Evolutionary conservation across 2,888 invertebrate genomes (phyloP), one percentile per base, ranked within the genome.

Genomic region (Acanthosepion lycidas): DNA sequence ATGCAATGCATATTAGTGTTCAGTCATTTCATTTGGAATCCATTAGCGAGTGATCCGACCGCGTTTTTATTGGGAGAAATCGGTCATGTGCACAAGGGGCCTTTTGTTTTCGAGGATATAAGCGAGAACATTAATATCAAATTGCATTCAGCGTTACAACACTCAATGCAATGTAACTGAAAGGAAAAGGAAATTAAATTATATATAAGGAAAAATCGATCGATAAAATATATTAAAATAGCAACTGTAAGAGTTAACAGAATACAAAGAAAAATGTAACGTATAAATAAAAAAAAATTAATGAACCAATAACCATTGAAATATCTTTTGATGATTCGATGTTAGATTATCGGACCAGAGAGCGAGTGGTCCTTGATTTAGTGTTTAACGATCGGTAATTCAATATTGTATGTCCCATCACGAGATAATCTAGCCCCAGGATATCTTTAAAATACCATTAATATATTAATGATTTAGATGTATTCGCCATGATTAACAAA

Each of bases 121-220:
- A 78, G 78, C 78, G 78, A 78, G n/a, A 78, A 78, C 33, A 78
- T n/a, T 78, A 78, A 78, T 78, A 78, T 78, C 78, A 33, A 78
- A 78, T 78, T 78, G 78, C 78, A 78, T 78, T 33, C 78, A 15
- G 9, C 23, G 78, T 33, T 78, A 78, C 12, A 78, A 78, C n/a
- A n/a, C n/a, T 33, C 33, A n/a, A 78, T 78, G 78, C n/a, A 33
- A 78, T 8, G 78, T 78, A n/a, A 12, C 9, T 78, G n/a, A 78
- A 78, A 78, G n/a, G 78, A 78, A 78, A n/a, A n/a, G 78, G 78
- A 78, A 78, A 59, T 59, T 59, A 59, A 20, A 59, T 5, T 59
- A 59, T 59, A 59, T 23, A 23, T 59, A 59, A 18, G 20, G 15
- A 55, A 18, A 55, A 18, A 55, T 55, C 55, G 20, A 55, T 55